Base-by-base conservation (phyloP, 2,888 invertebrate species). In the Pterobdella sp. region DNA sequence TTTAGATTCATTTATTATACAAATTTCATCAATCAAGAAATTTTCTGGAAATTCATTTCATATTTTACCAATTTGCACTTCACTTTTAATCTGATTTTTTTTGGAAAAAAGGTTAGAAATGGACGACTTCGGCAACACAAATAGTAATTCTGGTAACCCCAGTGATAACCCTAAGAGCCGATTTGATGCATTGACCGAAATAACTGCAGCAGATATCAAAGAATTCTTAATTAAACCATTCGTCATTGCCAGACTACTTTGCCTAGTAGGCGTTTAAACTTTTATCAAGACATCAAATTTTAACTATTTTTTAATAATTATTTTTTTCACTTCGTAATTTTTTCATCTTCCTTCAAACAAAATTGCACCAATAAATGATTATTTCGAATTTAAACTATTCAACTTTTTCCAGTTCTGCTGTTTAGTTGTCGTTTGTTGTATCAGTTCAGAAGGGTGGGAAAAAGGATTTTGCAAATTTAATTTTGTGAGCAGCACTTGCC, bases 211-310 rank as follows among this genome's bases (percentile, higher is more conserved):
- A 56, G 60, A 56, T 56, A 26, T 18, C n/a, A 4, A 56, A 22
- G n/a, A 56, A 14, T 56, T 56, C 26, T 56, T 56, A 4, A 26
- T 26, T 4, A 56, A 56, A 22, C 60, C 60, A 26, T 56, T 14
- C 60, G 60, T 56, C 60, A 56, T 56, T 56, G 60, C n/a, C 60
- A 56, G 60, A n/a, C 60, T 56, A 26, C 26, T 56, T 26, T 56
- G 60, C 26, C 60, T 56, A 26, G 60, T 56, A 56, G n/a, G 60
- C 60, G 60, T 56, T 56, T 26, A 56, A 7, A 56, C 60, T 14
- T 3, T 56, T 56, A 26, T 56, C 60, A 56, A 56, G 3, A 56
- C 26, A 3, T 56, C 26, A 26, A 26, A n/a, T 4, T 56, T 56
- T 56, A 26, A 56, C 26, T 56, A 7, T 14, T 42, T 42, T 42